Evolutionary conservation across 2,113 vertebrate species (phyloP).

Genomic region (Perca fluviatilis): DNA sequence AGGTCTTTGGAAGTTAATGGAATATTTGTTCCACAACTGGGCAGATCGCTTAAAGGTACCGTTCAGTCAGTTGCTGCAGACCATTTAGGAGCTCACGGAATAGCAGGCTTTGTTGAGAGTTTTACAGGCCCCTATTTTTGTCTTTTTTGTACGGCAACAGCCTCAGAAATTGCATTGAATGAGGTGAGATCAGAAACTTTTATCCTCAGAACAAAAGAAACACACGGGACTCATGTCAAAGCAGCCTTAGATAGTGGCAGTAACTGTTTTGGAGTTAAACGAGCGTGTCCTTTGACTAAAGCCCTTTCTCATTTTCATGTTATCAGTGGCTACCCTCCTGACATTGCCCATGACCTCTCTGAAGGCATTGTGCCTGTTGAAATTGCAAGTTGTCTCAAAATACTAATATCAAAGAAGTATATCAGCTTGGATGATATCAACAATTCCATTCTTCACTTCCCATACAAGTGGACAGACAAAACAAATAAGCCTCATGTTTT

Average conservation of each 20-base stretch:
- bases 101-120: slow-evolving; percentile 14
- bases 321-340: slow-evolving; percentile 14
- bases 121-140: slow-evolving; percentile 7
- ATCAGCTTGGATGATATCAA: slow-evolving; percentile 26
- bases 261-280: slow-evolving; percentile 21
- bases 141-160: slow-evolving; percentile 9
- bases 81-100: neutral
- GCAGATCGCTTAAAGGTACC: neutral
- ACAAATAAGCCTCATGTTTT: slow-evolving; percentile 37
- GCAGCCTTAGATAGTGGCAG: slow-evolving; percentile 2
- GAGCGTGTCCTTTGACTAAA: neutral
- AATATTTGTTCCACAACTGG: slow-evolving; percentile 6
- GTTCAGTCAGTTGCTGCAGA: neutral
- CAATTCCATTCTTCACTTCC: slow-evolving; percentile 26
- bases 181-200: slow-evolving; percentile 16
- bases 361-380: slow-evolving; percentile 38
- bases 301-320: slow-evolving; percentile 22
- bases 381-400: slow-evolving; percentile 17
- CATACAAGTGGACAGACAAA: slow-evolving; percentile 39
- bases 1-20: slow-evolving; percentile 1
- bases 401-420: slow-evolving; percentile 33
- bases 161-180: neutral
- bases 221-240: slow-evolving; percentile 2
- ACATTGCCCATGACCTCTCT: slow-evolving; percentile 11
- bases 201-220: slow-evolving; percentile 22